A percentile compares a stretch with the other conserved stretches of the same genome.
These are phyloP conservation scores for Phasia obesa DNA, from an alignment of 2,888 invertebrate species.

Conservation along the genomic window DNA sequence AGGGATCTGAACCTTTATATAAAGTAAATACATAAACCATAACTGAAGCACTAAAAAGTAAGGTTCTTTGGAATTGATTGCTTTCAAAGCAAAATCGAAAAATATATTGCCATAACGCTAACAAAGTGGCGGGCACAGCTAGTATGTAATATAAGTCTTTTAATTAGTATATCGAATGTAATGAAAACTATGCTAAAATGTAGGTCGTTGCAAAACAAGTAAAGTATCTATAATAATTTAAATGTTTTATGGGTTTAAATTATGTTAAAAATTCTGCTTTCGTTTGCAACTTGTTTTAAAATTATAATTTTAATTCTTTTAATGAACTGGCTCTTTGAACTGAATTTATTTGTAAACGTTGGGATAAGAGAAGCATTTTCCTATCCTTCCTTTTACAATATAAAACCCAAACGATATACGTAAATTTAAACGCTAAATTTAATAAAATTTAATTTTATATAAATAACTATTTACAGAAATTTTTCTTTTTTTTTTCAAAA, in stretches of 20 bases:
- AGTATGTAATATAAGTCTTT: too few species aligned
- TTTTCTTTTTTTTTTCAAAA: constrained; percentile 61
- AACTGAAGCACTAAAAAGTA: too few species aligned
- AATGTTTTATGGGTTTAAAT: background rate
- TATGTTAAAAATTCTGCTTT: background rate
- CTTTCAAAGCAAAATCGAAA: too few species aligned
- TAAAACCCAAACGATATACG: constrained; percentile 69
- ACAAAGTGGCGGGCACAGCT: too few species aligned
- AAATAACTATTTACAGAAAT: constrained; percentile 49
- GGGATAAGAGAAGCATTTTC: constrained; percentile 2
- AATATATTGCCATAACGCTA: too few species aligned
- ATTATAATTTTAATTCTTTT: constrained; percentile 20
- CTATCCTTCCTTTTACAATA: constrained; percentile 37
- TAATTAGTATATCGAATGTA: too few species aligned
- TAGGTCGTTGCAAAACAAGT: too few species aligned
- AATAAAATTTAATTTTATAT: constrained; percentile 44
- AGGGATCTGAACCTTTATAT: too few species aligned
- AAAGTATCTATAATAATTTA: too few species aligned
- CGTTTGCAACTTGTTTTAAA: background rate
- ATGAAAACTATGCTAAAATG: too few species aligned
- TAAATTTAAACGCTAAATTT: constrained; percentile 66
- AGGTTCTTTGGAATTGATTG: too few species aligned
- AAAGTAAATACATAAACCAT: too few species aligned
- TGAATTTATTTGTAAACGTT: constrained; percentile 76
- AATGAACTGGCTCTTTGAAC: constrained; percentile 75